Base-by-base conservation (phyloP, 2,113 vertebrate genomes). In the Benitochromis conjunctus region DNA sequence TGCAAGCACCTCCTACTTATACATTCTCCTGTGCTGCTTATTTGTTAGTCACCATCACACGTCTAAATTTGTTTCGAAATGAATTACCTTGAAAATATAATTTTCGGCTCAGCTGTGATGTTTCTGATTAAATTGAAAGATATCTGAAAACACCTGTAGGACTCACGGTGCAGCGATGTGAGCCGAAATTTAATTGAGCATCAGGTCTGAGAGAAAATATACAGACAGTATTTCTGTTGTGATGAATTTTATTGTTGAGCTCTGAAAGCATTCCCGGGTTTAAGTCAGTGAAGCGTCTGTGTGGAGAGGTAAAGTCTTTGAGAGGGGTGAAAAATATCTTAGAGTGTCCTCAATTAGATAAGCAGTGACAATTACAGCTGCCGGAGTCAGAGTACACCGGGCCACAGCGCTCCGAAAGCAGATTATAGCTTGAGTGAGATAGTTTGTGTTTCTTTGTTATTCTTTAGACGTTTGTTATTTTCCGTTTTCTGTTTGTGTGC, bases 191-290 rank as follows among this genome's bases (percentile, higher is more conserved):
- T 57, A 86, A 91, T 85, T 21, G 76, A 14, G 34, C 14, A 19
- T 48, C 3, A 7, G 24, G 60, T 74, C 16, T 88, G 71, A 78
- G 46, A 34, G 78, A 58, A 54, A 76, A 41, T 78, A 54, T n/a
- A 51, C 79, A 66, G 71, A 11, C 36, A 38, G 21, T 43, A 66
- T 54, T 48, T 62, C 38, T 79, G 69, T 78, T 79, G 41, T 54
- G 48, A 64, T 8, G 81, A 64, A 74, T 79, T 88, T 88, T 55
- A 77, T 83, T 82, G 76, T 85, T 85, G 77, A 82, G 80, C 88
- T 79, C 16, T 6, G 54, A 90, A 88, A 80, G 74, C 88, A 62
- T 78, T 24, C 43, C 43, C 5, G 26, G 69, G 71, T 79, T 88
- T 76, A 79, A 84, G 66, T 12, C 88, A 36, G 53, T 29, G 55